Base-by-base conservation (phyloP, 2,797 vertebrate genomes). In the Paedocypris micromegethes region DNA sequence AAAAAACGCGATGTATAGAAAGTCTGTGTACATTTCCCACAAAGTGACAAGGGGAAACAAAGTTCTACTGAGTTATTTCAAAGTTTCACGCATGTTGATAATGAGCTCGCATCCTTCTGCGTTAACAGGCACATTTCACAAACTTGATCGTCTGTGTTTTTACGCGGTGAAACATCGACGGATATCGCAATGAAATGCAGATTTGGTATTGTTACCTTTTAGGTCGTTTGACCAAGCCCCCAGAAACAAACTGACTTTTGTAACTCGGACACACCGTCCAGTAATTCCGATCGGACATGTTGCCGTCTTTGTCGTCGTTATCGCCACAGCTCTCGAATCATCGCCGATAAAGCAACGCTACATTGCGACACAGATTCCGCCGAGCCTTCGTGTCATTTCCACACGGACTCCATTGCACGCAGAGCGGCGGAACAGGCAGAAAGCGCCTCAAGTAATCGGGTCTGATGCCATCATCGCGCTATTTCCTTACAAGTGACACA, bases 221-320 rank as follows among this genome's bases (percentile, higher is more conserved):
- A 0, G 87, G 80, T 71, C 88, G 79, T 72, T 87, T 90, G 84
- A 90, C 86, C 85, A 88, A 87, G 52, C 84, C 87, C 66, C 88
- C 88, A 3, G 86, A 85, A 62, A 90, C 86, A 77, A 90, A 89
- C 79, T 85, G 88, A 70, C 85, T 89, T 83, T 90, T 90, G 81
- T 90, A 89, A 84, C 88, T 90, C 61, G 88, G 87, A 78, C 88
- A 64, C 67, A 90, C 87, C 58, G 88, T 90, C 88, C 88, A 90
- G n/a, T 88, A 87, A 78, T 85, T 89, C 46, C 86, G 88, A 81
- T 90, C 88, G 38, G 87, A 87, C 88, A 90, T 90, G 81, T 72
- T 49, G 51, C 46, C 44, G n/a, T 45, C 42, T 9, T 46, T 5
- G 58, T 61, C 58, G 52, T 68, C 49, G 50, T 51, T 47, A 44